A percentile compares a stretch with the other conserved stretches of the same genome.
These are phyloP conservation scores for Nannospalax galili DNA, from an alignment of 2,113 vertebrate genomes.

Conservation along the genomic window DNA sequence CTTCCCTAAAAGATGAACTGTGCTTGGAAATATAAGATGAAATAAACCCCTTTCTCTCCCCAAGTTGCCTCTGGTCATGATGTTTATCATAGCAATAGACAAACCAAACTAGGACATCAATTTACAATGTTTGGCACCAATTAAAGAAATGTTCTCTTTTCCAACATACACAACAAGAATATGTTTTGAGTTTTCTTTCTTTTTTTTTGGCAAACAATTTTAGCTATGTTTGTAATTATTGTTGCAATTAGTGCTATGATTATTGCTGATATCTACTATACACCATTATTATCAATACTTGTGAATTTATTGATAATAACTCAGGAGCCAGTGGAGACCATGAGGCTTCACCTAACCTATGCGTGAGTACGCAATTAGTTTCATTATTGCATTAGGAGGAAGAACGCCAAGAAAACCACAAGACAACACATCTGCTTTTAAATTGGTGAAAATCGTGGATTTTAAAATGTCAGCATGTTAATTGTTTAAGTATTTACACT, in stretches of 20 bases:
- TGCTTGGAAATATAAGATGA: too few relatives aligned
- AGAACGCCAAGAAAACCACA: not conserved
- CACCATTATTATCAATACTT: not conserved
- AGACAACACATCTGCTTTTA: not conserved
- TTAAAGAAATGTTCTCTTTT: constrained; percentile 30
- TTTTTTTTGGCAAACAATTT: constrained; percentile 34
- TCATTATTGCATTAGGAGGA: not conserved
- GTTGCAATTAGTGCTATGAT: not conserved
- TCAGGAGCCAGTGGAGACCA: not conserved
- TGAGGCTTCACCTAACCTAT: not conserved
- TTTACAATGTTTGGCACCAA: constrained; percentile 6
- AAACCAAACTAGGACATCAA: too few relatives aligned
- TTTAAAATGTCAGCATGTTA: constrained; percentile 7
- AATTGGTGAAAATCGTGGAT: not conserved
- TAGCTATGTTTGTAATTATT: constrained; percentile 11
- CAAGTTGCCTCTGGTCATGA: too few relatives aligned
- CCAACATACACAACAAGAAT: not conserved
- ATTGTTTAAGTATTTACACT: constrained; percentile 35
- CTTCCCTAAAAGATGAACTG: too few relatives aligned
- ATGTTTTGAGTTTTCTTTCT: constrained; percentile 39
- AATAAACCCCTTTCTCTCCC: too few relatives aligned
- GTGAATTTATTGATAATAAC: not conserved
- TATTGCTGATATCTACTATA: not conserved
- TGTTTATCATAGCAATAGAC: too few relatives aligned
- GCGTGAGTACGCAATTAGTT: not conserved